A percentile compares a stretch with the other conserved stretches of the same genome.
Conservation (phyloP, 2,113 vertebrate genomes). For the Corydoras sp. region DNA sequence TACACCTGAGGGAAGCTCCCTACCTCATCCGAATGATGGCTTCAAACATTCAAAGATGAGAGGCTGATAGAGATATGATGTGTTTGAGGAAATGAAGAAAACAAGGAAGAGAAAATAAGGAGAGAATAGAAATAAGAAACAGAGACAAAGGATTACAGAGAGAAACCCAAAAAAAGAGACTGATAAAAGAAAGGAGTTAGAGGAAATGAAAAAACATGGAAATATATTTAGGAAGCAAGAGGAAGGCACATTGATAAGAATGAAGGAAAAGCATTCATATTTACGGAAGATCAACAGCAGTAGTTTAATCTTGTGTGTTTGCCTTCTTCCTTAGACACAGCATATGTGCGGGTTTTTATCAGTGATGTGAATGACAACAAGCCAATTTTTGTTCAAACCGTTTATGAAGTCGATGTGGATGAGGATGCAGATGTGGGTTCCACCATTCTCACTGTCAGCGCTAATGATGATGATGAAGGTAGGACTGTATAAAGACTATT, state of each 20-base stretch:
- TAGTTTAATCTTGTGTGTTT: slow-evolving; percentile 40
- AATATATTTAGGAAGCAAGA: slow-evolving; percentile 42
- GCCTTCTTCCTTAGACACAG: slow-evolving; percentile 67
- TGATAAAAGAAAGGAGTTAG: slow-evolving; percentile 1
- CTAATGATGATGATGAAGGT: slow-evolving; percentile 83
- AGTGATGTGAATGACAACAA: slow-evolving; percentile 86
- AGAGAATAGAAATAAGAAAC: slow-evolving; percentile 20
- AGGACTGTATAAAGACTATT: slow-evolving; percentile 8
- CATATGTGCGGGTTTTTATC: slow-evolving; percentile 77
- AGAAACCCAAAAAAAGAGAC: neutral
- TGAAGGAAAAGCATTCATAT: slow-evolving; percentile 48
- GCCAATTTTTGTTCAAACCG: slow-evolving; percentile 67
- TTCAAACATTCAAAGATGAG: slow-evolving; percentile 57
- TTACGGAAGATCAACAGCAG: slow-evolving; percentile 62
- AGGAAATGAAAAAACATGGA: neutral
- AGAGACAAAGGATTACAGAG: slow-evolving; percentile 11
- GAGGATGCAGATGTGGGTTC: slow-evolving; percentile 80
- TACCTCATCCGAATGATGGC: slow-evolving; percentile 58
- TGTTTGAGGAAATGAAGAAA: slow-evolving; percentile 11
- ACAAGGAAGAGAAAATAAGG: slow-evolving; percentile 2
- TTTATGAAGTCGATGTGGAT: slow-evolving; percentile 74
- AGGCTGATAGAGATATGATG: slow-evolving; percentile 25
- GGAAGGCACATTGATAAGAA: too few species aligned
- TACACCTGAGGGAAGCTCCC: slow-evolving; percentile 53
- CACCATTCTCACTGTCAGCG: slow-evolving; percentile 72